Conservation (phyloP, 2,113 vertebrate genomes). For the Ctenomys sociabilis region DNA sequence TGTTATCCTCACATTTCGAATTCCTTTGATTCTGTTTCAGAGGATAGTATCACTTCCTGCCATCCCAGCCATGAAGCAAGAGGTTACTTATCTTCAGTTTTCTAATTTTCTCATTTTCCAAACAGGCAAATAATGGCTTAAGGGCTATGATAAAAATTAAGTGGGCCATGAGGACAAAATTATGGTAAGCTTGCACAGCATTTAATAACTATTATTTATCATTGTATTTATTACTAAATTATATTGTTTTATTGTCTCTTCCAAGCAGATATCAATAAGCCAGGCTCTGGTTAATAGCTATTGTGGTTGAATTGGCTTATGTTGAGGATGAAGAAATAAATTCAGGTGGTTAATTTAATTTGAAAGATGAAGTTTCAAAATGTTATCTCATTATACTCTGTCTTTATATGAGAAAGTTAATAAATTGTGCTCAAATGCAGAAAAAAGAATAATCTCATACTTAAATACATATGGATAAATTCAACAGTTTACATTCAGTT, state of each 20-base stretch:
- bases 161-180: neutral
- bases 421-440: neutral
- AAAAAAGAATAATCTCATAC: conserved; percentile 22
- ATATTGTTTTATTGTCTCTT: neutral
- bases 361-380: conserved; percentile 3
- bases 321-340: conserved; percentile 1
- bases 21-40: neutral
- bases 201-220: conserved; percentile 16
- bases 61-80: neutral
- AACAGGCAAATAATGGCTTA: neutral
- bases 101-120: neutral
- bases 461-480: neutral
- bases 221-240: neutral
- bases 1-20: neutral
- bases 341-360: neutral
- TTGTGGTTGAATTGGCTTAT: conserved; percentile 4
- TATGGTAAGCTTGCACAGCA: neutral
- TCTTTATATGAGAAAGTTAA: neutral
- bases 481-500: neutral
- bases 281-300: neutral
- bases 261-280: neutral
- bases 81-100: neutral
- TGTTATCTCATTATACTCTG: neutral
- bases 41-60: neutral
- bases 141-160: neutral